Evolutionary conservation across 2,113 vertebrate genomes (phyloP).

Genomic region (Malaclemys terrapin): DNA sequence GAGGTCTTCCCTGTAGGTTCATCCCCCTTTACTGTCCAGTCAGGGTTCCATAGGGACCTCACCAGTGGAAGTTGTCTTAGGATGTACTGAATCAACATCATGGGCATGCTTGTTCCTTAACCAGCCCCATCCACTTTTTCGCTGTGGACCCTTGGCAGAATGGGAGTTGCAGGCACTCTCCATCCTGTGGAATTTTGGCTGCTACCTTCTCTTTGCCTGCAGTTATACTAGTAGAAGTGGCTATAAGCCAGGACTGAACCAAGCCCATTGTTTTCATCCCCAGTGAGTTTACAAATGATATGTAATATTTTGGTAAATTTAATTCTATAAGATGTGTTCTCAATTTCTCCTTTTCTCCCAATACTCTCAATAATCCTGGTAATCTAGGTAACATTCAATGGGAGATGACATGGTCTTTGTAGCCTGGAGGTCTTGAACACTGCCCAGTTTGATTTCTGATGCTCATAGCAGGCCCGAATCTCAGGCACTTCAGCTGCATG

Average conservation of each 20-base stretch:
- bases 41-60: neutral
- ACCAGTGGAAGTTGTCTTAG: neutral
- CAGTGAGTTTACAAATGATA: neutral
- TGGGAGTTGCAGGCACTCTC: neutral
- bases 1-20: too few species aligned
- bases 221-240: neutral
- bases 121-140: neutral
- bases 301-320: neutral
- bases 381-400: neutral
- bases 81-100: neutral
- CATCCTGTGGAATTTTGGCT: neutral
- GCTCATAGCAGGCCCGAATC: constrained; percentile 3
- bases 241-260: neutral
- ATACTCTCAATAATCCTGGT: neutral
- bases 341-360: neutral
- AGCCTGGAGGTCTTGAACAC: neutral
- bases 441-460: constrained; percentile 10
- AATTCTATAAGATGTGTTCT: neutral
- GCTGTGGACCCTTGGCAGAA: neutral
- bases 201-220: neutral
- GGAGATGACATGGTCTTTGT: neutral
- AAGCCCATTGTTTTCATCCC: neutral
- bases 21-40: too few species aligned
- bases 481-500: neutral
- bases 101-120: neutral